phyloP scores from a whole-genome alignment of 2,888 invertebrate species.

The Brenthis hecate region DNA sequence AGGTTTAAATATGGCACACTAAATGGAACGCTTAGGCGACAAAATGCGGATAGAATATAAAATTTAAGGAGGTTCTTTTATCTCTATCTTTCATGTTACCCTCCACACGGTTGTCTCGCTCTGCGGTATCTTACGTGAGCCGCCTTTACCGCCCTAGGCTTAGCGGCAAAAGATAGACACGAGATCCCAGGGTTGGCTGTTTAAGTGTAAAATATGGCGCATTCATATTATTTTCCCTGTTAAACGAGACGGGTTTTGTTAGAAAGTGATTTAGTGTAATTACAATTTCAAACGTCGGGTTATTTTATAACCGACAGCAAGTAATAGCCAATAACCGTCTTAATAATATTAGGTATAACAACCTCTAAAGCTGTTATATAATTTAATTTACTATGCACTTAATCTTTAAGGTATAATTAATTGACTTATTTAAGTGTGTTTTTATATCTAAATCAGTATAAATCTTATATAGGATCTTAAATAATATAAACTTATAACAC shows the following conservation, averaged over 20 bases:
- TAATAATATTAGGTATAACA: neutral
- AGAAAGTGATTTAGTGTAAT: constrained; percentile 60
- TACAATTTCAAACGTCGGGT: constrained; percentile 53
- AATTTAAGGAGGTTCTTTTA: constrained; percentile 70
- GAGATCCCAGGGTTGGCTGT: constrained; percentile 63
- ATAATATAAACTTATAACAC: too few species aligned
- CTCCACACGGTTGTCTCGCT: constrained; percentile 58
- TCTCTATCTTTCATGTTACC: constrained; percentile 58
- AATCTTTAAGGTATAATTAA: too few species aligned
- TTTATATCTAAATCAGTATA: neutral
- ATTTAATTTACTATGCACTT: neutral
- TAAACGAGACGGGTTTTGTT: constrained; percentile 57
- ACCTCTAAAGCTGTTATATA: neutral
- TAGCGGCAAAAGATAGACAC: constrained; percentile 81
- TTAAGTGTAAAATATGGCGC: constrained; percentile 31
- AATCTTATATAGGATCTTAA: neutral
- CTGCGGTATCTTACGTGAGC: constrained; percentile 71
- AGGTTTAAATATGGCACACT: constrained; percentile 82
- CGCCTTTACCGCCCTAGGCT: constrained; percentile 77
- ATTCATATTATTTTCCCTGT: constrained; percentile 61
- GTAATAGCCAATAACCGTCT: constrained; percentile 10
- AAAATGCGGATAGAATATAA: constrained; percentile 83
- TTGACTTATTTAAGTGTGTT: too few species aligned
- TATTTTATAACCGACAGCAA: constrained; percentile 30
- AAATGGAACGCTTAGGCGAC: constrained; percentile 83